Percentiles rank a stretch among this genome's conserved stretches.
These are phyloP conservation scores for Megalonaias nervosa DNA, from an alignment of 1,140 invertebrate species.

Conservation along the genomic window DNA sequence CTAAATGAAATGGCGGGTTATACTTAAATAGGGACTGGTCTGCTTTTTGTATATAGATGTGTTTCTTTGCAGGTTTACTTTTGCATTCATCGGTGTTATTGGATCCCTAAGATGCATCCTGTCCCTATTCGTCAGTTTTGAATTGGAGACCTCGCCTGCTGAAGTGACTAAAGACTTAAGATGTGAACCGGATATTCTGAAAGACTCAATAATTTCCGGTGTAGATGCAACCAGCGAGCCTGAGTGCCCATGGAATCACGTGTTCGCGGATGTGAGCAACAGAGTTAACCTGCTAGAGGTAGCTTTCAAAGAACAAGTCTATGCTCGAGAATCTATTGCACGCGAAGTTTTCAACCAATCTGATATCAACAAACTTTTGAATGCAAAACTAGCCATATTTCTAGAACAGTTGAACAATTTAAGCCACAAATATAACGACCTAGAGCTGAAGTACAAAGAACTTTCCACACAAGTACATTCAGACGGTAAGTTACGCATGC, in stretches of 20 bases:
- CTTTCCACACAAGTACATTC: slow-evolving; percentile 41
- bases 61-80: slow-evolving; percentile 26
- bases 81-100: slow-evolving; percentile 24
- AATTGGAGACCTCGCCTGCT: neutral
- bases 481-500: slow-evolving; percentile 37
- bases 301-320: slow-evolving; percentile 55
- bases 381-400: slow-evolving; percentile 42
- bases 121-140: neutral
- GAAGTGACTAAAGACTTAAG: neutral
- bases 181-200: neutral
- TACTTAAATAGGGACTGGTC: no score
- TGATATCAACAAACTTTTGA: slow-evolving; percentile 44
- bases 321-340: slow-evolving; percentile 47
- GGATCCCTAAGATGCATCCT: slow-evolving; percentile 21
- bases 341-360: slow-evolving; percentile 54
- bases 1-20: no score
- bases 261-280: slow-evolving; percentile 45
- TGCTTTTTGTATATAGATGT: neutral
- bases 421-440: slow-evolving; percentile 14
- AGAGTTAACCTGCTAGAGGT: slow-evolving; percentile 49
- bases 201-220: neutral
- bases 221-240: neutral
- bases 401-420: slow-evolving; percentile 36
- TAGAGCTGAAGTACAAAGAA: slow-evolving; percentile 38
- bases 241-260: slow-evolving; percentile 36